These are phyloP conservation scores for Gambusia holbrooki DNA, from an alignment of 2,113 vertebrate genomes.

Conservation along the genomic window DNA sequence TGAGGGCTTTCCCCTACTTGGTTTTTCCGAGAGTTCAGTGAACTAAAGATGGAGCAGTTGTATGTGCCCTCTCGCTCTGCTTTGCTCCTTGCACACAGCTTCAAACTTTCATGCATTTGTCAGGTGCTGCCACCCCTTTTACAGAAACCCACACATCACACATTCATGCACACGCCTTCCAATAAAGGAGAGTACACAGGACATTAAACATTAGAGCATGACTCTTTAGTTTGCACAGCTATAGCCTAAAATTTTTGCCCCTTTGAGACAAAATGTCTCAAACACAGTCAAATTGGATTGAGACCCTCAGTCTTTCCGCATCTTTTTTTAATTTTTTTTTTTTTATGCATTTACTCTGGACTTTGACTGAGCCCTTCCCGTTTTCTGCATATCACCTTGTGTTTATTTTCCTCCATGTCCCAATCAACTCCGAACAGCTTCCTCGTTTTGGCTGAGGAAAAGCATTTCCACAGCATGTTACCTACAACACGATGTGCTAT, in stretches of 20 bases:
- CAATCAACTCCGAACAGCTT: too few relatives aligned
- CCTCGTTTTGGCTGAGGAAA: too few relatives aligned
- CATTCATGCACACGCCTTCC: slow-evolving; percentile 22
- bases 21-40: slow-evolving; percentile 68
- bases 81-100: slow-evolving; percentile 37
- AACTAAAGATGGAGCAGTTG: slow-evolving; percentile 37
- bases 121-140: slow-evolving; percentile 18
- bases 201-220: too few relatives aligned
- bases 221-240: background rate
- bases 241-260: background rate
- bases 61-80: slow-evolving; percentile 43
- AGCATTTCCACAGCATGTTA: too few relatives aligned
- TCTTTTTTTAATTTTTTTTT: too few relatives aligned
- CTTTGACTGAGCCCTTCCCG: too few relatives aligned
- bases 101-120: slow-evolving; percentile 53
- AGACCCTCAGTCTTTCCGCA: background rate
- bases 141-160: slow-evolving; percentile 15
- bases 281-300: background rate
- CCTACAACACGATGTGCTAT: too few relatives aligned
- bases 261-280: background rate
- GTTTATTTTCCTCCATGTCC: too few relatives aligned
- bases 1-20: slow-evolving; percentile 74
- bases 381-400: background rate
- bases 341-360: too few relatives aligned
- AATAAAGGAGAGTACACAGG: background rate